Evolutionary conservation across 2,888 invertebrate genomes (phyloP), one percentile per base, ranked within the genome.

Genomic region (Nymphalis c-album): DNA sequence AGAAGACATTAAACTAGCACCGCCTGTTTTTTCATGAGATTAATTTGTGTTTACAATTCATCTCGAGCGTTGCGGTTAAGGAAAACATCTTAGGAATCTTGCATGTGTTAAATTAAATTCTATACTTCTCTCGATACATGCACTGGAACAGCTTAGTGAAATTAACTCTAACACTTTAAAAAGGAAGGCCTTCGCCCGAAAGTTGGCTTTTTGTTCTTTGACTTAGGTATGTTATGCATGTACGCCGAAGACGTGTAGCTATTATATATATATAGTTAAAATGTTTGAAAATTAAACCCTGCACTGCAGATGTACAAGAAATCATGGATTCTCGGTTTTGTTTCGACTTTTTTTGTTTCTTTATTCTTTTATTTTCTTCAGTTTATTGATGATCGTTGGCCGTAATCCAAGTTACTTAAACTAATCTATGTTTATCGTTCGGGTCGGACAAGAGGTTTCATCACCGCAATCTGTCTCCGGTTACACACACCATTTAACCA

Each of bases 401-500:
- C 59, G 61, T 70, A 64, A 62, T 75, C 75, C 77, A 76, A 77
- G 70, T 70, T 60, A 70, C 72, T 74, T 72, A 71, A 31, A 74
- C 72, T 74, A 74, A 75, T 72, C 65, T 67, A 65, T 68, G 71
- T 71, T 68, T 74, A 71, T 73, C 69, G 64, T 67, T 70, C 61
- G 74, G 72, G 74, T 74, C 71, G 73, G 71, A 63, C 73, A 63
- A 72, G 69, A 74, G 75, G 76, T 68, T 74, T 76, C 73, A 70
- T 60, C 71, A 72, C 77, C 71, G 73, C 77, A 74, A 79, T 79
- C 76, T 78, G 79, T 80, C 77, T 80, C 74, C 71, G 74, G 77
- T 79, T 81, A 79, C 78, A 80, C 78, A 77, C 75, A 76, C 76
- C 76, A 77, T 77, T 80, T 79, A 73, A 76, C 77, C 72, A 73